Conservation (phyloP, 2,113 vertebrate species). For the Cololabis saira region DNA sequence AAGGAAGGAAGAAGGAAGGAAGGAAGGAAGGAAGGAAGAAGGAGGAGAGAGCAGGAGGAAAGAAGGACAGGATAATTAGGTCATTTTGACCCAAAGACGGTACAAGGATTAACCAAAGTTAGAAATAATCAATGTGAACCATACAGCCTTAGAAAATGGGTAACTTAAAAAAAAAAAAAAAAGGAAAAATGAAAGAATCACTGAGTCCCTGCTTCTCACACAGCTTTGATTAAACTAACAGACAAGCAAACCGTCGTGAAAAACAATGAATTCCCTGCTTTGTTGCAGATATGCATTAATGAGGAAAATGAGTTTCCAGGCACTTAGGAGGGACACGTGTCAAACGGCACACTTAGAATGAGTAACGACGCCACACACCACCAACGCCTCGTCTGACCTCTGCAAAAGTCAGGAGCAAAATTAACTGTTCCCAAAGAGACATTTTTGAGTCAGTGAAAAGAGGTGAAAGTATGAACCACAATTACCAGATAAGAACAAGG, state of each 20-base stretch:
- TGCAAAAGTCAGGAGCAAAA: conserved; percentile 59
- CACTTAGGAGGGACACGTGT: conserved; percentile 53
- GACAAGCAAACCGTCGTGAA: conserved; percentile 22
- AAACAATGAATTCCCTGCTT: conserved; percentile 27
- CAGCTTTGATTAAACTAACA: conserved; percentile 3
- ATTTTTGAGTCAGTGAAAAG: conserved; percentile 51
- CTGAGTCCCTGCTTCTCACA: no score
- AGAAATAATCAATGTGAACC: no score
- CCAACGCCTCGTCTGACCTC: conserved; percentile 78
- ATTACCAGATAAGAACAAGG: conserved; percentile 51
- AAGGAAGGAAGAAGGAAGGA: no score
- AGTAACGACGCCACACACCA: conserved; percentile 70
- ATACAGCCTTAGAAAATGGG: no score
- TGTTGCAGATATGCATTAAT: conserved; percentile 61
- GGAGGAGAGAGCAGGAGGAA: no score
- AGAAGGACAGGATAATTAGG: no score
- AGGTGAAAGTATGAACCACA: conserved; percentile 41
- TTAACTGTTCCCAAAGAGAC: conserved; percentile 72
- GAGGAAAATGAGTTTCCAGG: conserved; percentile 62
- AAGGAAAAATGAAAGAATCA: no score
- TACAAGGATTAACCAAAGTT: no score
- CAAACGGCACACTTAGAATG: conserved; percentile 76
- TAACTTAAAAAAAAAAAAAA: no score
- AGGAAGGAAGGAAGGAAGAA: no score
- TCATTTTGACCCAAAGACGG: no score